Percentiles rank a stretch among this genome's conserved stretches.
Conservation (phyloP, 2,888 invertebrate genomes). For the Ochropleura leucogaster region DNA sequence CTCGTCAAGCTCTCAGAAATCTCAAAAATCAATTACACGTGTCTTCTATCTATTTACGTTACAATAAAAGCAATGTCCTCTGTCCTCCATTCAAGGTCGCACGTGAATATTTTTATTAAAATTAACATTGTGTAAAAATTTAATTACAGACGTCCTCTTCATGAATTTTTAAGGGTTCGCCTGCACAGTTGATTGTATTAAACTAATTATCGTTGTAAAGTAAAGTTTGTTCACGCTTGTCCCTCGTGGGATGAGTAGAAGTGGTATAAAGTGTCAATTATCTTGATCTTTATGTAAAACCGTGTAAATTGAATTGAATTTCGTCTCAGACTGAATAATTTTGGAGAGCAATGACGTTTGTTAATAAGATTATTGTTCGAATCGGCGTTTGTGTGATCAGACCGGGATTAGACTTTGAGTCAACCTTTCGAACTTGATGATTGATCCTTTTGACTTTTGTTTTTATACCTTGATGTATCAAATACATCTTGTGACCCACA, state of each 20-base stretch:
- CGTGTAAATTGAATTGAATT: constrained; percentile 48
- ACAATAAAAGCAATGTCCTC: background rate
- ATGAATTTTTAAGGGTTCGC: constrained; percentile 43
- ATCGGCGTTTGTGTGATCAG: background rate
- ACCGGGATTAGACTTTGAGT: background rate
- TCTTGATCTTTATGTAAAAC: constrained; percentile 52
- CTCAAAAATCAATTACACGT: background rate
- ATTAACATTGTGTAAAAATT: constrained; percentile 50
- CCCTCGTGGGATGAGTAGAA: constrained; percentile 36
- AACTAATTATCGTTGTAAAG: constrained; percentile 47
- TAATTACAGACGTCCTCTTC: constrained; percentile 50
- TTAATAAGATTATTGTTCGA: constrained; percentile 24
- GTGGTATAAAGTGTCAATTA: constrained; percentile 56
- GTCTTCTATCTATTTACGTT: background rate
- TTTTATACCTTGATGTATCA: background rate
- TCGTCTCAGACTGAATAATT: constrained; percentile 44
- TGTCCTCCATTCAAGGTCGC: constrained; percentile 18
- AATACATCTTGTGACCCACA: too few species aligned
- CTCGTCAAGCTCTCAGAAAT: background rate
- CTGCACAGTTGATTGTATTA: constrained; percentile 48
- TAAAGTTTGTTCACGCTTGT: constrained; percentile 49
- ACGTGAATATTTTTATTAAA: constrained; percentile 51
- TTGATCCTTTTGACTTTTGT: background rate
- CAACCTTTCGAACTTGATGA: background rate
- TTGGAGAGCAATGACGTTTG: constrained; percentile 23